Base-by-base conservation (phyloP, 2,888 invertebrate species). In the Cheiracanthium punctorium region DNA sequence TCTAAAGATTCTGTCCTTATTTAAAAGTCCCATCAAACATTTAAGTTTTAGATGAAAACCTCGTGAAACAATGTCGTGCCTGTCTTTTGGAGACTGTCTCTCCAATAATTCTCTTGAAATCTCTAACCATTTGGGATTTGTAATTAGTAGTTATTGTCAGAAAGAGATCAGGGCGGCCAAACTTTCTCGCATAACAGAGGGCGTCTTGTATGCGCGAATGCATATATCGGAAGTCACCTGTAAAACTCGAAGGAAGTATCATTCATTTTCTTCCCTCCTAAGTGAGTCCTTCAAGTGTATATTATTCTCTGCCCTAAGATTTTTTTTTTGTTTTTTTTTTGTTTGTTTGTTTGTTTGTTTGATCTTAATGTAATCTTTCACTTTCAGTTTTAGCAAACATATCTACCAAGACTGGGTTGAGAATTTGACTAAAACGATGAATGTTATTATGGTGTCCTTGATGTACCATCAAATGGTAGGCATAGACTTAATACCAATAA, bases 181-280 rank as follows among this genome's bases (percentile, higher is more conserved):
- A 88, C 17, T 76, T 75, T 28, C 89, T 30, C 1, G 90, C 89
- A 48, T 88, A 89, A 0, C 84, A 90, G 88, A 89, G 89, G 4
- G 91, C 91, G 88, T 92, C 91, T 89, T 91, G 90, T 7, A 90
- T 89, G 48, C 89, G 87, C 88, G 91, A 90, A 74, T 91, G 91
- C 91, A 92, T 91, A 88, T 87, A 91, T 91, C 30, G 91, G 90
- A 0, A 43, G 7, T 43, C 12, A 14, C 41, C 28, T 24, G 24
- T 72, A 86, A 29, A 92, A 0, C 0, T 91, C 91, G 89, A 92
- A 92, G 88, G 91, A 89, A 24, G 92, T 90, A 89, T 92, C 33
- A 69, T 20, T 91, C 17, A 37, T 43, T 64, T 89, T 33, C 58
- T 89, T 90, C 74, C 90, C 90, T 33, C 29, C 90, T 79, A 90